Conservation (phyloP, 2,797 vertebrate genomes). For the Okamejei kenojei region DNA sequence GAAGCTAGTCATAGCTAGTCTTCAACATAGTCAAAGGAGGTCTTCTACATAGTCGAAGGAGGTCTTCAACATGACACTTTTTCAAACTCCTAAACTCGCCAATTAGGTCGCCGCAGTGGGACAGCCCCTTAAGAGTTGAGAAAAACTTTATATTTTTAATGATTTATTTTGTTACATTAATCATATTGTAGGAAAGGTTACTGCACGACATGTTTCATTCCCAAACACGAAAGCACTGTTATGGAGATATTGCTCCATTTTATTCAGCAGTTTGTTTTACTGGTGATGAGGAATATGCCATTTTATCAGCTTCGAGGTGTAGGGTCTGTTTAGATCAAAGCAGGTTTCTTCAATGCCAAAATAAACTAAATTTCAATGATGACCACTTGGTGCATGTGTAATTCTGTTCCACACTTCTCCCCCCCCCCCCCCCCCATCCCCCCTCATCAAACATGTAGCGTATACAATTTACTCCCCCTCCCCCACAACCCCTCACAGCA, state of each 20-base stretch:
- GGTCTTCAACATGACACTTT: too few relatives aligned
- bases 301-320: not conserved
- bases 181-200: not conserved
- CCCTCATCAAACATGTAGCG: too few relatives aligned
- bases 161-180: not conserved
- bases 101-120: too few relatives aligned
- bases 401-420: too few relatives aligned
- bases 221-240: not conserved
- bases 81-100: too few relatives aligned
- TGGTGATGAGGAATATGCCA: not conserved
- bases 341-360: not conserved
- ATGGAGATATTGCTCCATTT: not conserved
- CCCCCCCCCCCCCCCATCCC: too few relatives aligned
- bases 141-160: not conserved
- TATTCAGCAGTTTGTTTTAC: not conserved
- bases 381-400: not conserved
- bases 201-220: not conserved
- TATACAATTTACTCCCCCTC: too few relatives aligned
- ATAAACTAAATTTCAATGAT: not conserved
- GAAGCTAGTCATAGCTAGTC: too few relatives aligned
- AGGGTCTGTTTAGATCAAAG: too few relatives aligned
- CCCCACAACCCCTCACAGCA: not conserved
- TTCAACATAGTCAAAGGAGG: too few relatives aligned
- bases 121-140: not conserved
- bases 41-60: too few relatives aligned